Base-by-base conservation (phyloP, 1,140 invertebrate genomes). In the Tenebrio molitor region DNA sequence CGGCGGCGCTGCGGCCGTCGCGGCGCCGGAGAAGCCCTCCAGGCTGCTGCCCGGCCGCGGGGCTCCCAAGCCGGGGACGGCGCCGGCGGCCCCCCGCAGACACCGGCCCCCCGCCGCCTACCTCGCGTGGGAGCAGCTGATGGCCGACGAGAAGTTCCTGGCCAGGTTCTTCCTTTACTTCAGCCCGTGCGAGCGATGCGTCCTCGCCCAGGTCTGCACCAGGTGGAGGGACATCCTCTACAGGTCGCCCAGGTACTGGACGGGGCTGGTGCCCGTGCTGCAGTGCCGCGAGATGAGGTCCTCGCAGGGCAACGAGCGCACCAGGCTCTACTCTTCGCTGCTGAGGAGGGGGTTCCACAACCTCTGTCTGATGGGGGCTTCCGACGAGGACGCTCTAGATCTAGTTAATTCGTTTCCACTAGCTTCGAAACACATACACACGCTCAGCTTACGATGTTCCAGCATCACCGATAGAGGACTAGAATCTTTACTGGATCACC, bases 161-260 rank as follows among this genome's bases (percentile, higher is more conserved):
- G 87, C 87, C 16, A 87, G 88, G 72, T 95, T 97, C 84, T 97
- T 97, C 84, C 85, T 90, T 10, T 96, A 95, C 80, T 96, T 97
- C 81, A 90, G 88, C 39, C 85, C 93, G 0, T 88, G 86, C 41
- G 95, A 97, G 75, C 86, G 94, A 70, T 88, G 91, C 39, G 84
- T 88, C 3, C 85, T 97, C 73, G 92, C 94, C 12, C 92, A 94
- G 86, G 91, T 92, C 73, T 79, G 76, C 66, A 74, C 89, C 71
- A 88, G 89, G 81, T 97, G 95, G 95, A 88, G 94, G 68, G 93
- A 95, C 77, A 86, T 95, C 53, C 84, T 97, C 16, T 97, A 97
- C 81, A 89, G 92, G 41, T 90, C 90, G 34, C 93, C 93, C 0
- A 86, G 90, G 41, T 94, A 92, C 84, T 97, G 95, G 95, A 86